Percentiles rank a stretch among this genome's conserved stretches.
Conservation (phyloP, 64 coral and sea anemone genomes). For the Stichodactyla mertensii region DNA sequence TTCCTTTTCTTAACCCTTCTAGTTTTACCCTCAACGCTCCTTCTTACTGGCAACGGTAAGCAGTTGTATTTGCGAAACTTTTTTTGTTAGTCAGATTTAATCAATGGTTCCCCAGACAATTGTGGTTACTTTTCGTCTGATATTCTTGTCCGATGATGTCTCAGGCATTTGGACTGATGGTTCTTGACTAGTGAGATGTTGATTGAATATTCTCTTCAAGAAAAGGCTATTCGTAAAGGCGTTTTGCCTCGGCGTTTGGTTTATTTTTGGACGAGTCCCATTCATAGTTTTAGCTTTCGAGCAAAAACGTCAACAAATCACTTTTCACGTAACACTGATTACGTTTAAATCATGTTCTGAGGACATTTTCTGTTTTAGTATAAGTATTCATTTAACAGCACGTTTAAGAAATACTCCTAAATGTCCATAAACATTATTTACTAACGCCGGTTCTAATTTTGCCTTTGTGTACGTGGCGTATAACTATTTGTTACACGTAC, state of each 20-base stretch:
- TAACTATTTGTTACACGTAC: conserved; percentile 37
- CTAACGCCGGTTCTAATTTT: conserved; percentile 25
- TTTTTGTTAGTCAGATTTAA: conserved; percentile 22
- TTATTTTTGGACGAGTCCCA: not conserved
- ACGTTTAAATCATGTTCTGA: conserved; percentile 3
- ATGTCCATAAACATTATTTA: not conserved
- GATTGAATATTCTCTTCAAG: not conserved
- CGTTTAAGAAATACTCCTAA: not conserved
- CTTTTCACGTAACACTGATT: conserved; percentile 18
- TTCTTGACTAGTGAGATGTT: conserved; percentile 17
- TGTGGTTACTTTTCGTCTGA: conserved; percentile 14
- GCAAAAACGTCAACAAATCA: conserved; percentile 3
- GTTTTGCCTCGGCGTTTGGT: conserved; percentile 19
- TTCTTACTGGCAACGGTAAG: conserved; percentile 85
- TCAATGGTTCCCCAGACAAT: conserved; percentile 42
- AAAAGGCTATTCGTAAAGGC: not conserved
- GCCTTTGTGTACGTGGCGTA: conserved; percentile 77
- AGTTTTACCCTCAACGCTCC: conserved; percentile 66
- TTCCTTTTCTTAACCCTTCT: conserved; percentile 76
- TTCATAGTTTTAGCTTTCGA: conserved; percentile 12
- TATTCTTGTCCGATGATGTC: conserved; percentile 55
- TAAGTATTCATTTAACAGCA: not conserved
- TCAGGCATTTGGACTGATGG: conserved; percentile 76
- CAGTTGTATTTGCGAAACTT: conserved; percentile 53
- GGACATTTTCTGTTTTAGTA: not conserved